These are phyloP conservation scores for Teleogryllus occipitalis DNA, from an alignment of 1,140 invertebrate genomes.

Conservation along the genomic window DNA sequence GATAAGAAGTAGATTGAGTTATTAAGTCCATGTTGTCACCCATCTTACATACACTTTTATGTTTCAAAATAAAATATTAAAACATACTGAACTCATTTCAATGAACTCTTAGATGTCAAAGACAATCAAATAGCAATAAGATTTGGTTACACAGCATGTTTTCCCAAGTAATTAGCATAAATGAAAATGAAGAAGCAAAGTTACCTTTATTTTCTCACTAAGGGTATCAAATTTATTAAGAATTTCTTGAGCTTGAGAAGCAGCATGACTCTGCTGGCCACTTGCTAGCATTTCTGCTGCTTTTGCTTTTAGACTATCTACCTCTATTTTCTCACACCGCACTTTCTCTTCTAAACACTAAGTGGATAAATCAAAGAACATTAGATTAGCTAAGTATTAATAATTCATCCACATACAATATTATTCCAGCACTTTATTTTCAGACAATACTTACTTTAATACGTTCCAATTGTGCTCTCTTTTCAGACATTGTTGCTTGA, in stretches of 20 bases:
- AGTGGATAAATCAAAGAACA: constrained; percentile 18
- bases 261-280: constrained; percentile 72
- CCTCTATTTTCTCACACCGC: constrained; percentile 83
- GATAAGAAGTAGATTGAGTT: too few relatives aligned
- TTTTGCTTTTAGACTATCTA: constrained; percentile 78
- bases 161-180: too few relatives aligned
- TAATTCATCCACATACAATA: background rate
- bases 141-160: too few relatives aligned
- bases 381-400: too few relatives aligned
- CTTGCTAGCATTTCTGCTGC: constrained; percentile 79
- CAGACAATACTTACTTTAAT: constrained; percentile 49
- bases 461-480: constrained; percentile 73
- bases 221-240: constrained; percentile 70
- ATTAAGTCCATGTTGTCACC: too few relatives aligned
- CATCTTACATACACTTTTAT: too few relatives aligned
- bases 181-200: too few relatives aligned
- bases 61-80: too few relatives aligned
- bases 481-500: constrained; percentile 74
- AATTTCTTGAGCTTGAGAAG: constrained; percentile 74
- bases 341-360: constrained; percentile 75
- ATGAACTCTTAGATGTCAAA: too few relatives aligned
- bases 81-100: too few relatives aligned
- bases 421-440: background rate
- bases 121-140: too few relatives aligned
- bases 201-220: constrained; percentile 55